Evolutionary conservation across 2,888 invertebrate genomes (phyloP).

Genomic region (Pecten maximus): DNA sequence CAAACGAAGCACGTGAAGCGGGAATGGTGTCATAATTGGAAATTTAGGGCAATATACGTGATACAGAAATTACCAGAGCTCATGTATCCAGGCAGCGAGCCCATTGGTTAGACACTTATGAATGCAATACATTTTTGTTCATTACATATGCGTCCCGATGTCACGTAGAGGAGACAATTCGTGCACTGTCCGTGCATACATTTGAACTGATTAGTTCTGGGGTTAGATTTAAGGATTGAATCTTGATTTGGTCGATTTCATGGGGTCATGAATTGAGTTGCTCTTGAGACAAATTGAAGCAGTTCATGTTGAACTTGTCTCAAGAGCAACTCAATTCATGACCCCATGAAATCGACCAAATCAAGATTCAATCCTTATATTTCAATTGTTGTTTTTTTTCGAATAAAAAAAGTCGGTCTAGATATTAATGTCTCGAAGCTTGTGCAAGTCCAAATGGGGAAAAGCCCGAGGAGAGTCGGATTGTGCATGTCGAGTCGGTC

Average conservation of each 20-base stretch:
- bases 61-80: neutral
- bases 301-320: neutral
- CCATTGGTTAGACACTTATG: neutral
- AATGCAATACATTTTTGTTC: neutral
- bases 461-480: too few species aligned
- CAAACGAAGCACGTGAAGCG: neutral
- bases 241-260: neutral
- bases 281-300: too few species aligned
- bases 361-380: too few species aligned
- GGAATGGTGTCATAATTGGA: neutral
- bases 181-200: neutral
- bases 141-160: neutral
- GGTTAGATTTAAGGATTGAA: neutral
- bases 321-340: neutral
- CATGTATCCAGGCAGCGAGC: neutral
- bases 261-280: neutral
- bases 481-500: too few species aligned
- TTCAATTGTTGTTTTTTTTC: too few species aligned
- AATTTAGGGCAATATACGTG: neutral
- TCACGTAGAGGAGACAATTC: neutral
- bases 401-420: too few species aligned
- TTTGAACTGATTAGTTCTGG: neutral
- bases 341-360: neutral
- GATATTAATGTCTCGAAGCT: too few species aligned
- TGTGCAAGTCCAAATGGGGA: too few species aligned